Evolutionary conservation across 2,888 invertebrate genomes (phyloP).

Genomic region (Platycheirus rosarum): DNA sequence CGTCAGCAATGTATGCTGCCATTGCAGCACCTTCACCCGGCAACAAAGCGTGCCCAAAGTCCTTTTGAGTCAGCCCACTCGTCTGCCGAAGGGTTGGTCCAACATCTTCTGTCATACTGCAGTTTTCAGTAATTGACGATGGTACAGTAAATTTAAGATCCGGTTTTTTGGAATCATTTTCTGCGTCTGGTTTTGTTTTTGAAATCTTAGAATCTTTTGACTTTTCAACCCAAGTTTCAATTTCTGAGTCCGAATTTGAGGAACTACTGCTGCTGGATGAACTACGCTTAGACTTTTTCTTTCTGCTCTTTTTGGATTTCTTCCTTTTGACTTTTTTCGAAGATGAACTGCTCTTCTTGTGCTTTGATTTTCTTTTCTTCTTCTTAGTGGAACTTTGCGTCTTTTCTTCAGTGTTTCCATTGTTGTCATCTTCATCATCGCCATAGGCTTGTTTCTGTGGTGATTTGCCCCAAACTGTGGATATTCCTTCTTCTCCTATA

Average conservation of each 20-base stretch:
- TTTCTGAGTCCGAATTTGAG: constrained; percentile 74
- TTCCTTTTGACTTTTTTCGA: constrained; percentile 80
- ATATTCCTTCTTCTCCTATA: constrained; percentile 88
- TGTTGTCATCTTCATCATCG: constrained; percentile 82
- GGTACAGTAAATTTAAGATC: constrained; percentile 4
- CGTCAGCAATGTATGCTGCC: constrained; percentile 99
- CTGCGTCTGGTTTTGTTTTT: constrained; percentile 76
- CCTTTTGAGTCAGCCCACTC: constrained; percentile 88
- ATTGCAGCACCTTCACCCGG: constrained; percentile 99
- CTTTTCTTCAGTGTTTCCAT: constrained; percentile 76
- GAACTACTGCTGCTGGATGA: constrained; percentile 78
- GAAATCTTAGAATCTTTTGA: constrained; percentile 77
- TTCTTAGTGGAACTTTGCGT: constrained; percentile 77
- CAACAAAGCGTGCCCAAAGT: constrained; percentile 95
- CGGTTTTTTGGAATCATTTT: neutral
- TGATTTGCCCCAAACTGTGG: constrained; percentile 89
- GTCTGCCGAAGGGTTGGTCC: constrained; percentile 89
- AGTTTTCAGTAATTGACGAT: neutral
- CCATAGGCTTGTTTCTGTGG: constrained; percentile 85
- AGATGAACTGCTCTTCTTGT: constrained; percentile 72
- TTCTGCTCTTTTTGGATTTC: constrained; percentile 83
- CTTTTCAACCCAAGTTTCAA: constrained; percentile 75
- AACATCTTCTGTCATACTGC: constrained; percentile 82
- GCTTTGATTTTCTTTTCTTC: constrained; percentile 76
- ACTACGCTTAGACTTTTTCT: constrained; percentile 80